Base-by-base conservation (phyloP, 2,113 vertebrate species). In the Phalacrocorax pelagicus region DNA sequence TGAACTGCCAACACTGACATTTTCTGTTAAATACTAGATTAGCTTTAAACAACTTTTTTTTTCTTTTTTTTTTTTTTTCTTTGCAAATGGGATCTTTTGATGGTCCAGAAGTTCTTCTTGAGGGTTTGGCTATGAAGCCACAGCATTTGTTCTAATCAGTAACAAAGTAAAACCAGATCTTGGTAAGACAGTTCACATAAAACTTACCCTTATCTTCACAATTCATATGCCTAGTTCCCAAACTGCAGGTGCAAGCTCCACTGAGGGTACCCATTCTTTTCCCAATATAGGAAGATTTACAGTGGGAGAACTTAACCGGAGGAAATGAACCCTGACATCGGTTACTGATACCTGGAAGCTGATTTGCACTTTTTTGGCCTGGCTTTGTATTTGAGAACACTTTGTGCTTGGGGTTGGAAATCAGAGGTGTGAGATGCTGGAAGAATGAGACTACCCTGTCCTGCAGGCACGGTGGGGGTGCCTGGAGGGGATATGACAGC, bases 11-110 rank as follows among this genome's bases (percentile, higher is more conserved):
- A 81, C 46, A 18, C 29, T 73, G 74, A 66, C 19, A 52, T 80
- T 94, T 95, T 75, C 62, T 82, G 51, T 62, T 18, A 46, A 86
- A 83, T 65, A 62, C 22, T 30, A 90, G 32, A 69, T 49, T 59
- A 90, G 40, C 44, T 81, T 83, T 36, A 55, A 78, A 44, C 46
- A 19, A 47, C 19, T 47, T 47, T 23, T 40, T 15, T 20, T 55
- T 15, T 14, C 13, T 36, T 17, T 38, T 38, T 40, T 27, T 44
- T 12, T 30, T 7, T 15, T 18, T 17, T 40, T 17, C 23, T 58
- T 90, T 84, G 32, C 86, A 72, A 66, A 75, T 85, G n/a, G 51
- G 38, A 73, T 77, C 78, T 89, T 95, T 79, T 69, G 81, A 84
- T 69, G 40, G 73, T 73, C 73, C 61, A 62, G 49, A 49, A 91